phyloP scores from a whole-genome alignment of 2,888 invertebrate genomes.

The Mesorhabditis spiculigera region DNA sequence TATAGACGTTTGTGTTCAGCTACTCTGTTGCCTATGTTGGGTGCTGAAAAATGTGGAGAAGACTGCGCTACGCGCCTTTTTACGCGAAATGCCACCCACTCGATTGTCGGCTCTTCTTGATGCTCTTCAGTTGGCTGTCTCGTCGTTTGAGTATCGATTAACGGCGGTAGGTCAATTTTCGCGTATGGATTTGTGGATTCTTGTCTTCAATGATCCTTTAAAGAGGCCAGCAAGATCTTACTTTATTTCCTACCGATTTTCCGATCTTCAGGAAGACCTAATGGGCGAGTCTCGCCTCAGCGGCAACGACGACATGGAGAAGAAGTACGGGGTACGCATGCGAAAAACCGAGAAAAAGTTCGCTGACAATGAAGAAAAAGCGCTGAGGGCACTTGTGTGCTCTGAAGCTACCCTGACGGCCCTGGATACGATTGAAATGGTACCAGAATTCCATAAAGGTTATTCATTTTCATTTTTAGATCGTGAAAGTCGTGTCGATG shows the following conservation, averaged over 20 bases:
- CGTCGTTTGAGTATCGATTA: constrained; percentile 84
- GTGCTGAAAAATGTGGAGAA: constrained; percentile 78
- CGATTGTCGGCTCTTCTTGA: constrained; percentile 77
- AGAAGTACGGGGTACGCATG: constrained; percentile 72
- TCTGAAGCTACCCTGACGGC: constrained; percentile 70
- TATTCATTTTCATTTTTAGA: constrained; percentile 46
- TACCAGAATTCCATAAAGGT: neutral
- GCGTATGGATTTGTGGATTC: too few species aligned
- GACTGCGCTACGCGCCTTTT: constrained; percentile 73
- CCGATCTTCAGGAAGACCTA: neutral
- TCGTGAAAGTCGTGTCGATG: constrained; percentile 70
- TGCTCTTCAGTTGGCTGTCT: constrained; percentile 78
- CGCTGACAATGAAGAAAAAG: neutral
- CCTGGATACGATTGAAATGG: constrained; percentile 74
- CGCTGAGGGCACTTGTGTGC: neutral
- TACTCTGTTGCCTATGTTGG: constrained; percentile 85
- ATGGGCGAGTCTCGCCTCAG: neutral
- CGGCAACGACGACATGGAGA: neutral
- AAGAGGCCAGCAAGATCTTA: neutral
- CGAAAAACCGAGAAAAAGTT: constrained; percentile 65
- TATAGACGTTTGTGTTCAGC: constrained; percentile 65
- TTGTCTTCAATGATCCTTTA: neutral
- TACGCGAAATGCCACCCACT: constrained; percentile 75
- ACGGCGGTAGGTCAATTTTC: constrained; percentile 5
- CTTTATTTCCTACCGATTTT: neutral